These are phyloP conservation scores for Mormyrops boulengeri DNA, from an alignment of 2,797 vertebrate genomes.

Conservation along the genomic window DNA sequence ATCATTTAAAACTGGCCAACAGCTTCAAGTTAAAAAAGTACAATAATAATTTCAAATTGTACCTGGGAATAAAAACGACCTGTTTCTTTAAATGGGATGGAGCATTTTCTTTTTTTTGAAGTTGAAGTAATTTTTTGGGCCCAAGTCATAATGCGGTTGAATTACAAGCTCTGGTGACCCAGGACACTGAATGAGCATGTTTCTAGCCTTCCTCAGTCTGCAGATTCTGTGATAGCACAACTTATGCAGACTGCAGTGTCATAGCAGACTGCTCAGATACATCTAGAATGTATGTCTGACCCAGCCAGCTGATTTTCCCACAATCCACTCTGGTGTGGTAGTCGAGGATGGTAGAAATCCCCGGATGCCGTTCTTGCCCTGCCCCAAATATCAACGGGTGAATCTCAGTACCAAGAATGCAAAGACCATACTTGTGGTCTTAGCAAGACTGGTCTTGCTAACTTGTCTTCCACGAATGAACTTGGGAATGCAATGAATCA, in stretches of 20 bases:
- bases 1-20: neutral
- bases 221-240: neutral
- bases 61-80: too few species aligned
- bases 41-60: neutral
- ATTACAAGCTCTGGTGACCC: neutral
- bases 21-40: neutral
- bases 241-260: neutral
- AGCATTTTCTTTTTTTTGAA: too few species aligned
- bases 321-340: neutral
- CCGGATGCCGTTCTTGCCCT: neutral
- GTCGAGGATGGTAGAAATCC: neutral
- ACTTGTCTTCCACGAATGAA: neutral
- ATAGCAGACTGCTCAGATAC: neutral
- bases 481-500: neutral
- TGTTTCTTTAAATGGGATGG: too few species aligned
- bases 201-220: neutral
- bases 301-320: neutral
- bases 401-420: neutral
- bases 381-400: neutral
- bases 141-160: neutral
- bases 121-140: too few species aligned
- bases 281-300: neutral
- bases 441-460: neutral
- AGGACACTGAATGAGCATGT: neutral
- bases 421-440: neutral